phyloP scores from a whole-genome alignment of 2,113 vertebrate species.

The Myotis lucifugus region DNA sequence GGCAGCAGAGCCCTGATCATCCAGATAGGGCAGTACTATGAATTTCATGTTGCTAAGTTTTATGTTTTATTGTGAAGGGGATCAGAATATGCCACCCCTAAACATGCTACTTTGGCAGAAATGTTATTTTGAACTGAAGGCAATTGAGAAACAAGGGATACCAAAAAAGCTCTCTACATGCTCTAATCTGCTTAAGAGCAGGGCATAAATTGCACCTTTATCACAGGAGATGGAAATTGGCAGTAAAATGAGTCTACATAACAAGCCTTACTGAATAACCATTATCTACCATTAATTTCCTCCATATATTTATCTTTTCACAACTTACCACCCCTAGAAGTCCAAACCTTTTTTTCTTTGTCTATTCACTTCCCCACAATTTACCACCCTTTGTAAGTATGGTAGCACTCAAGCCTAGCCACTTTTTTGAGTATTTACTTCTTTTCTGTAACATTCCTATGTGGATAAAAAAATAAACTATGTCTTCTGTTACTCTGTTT shows the following conservation, averaged over 20 bases:
- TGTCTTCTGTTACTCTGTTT: not conserved
- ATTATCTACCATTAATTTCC: not conserved
- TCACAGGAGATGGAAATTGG: not conserved
- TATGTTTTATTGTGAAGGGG: not conserved
- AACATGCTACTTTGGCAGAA: not conserved
- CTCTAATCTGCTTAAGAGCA: not conserved
- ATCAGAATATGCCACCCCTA: not conserved
- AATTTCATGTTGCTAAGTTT: not conserved
- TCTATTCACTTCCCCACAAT: not conserved
- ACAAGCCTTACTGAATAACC: not conserved
- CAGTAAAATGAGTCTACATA: not conserved
- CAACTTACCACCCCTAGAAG: not conserved
- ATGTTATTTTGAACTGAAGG: not conserved
- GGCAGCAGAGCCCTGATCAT: not conserved
- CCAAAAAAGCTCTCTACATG: not conserved
- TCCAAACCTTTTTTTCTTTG: not conserved
- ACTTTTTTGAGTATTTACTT: not conserved
- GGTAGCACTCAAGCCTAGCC: not conserved
- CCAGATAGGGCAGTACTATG: not conserved
- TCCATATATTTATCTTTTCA: not conserved
- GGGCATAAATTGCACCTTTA: not conserved
- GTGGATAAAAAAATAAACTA: not conserved
- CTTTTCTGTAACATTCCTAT: not conserved
- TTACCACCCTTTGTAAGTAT: not conserved
- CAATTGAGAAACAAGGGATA: not conserved